Percentiles rank a stretch among this genome's conserved stretches.
Evolutionary conservation across 2,797 vertebrate genomes (phyloP).

Genomic region (Enteromius treurensis): DNA sequence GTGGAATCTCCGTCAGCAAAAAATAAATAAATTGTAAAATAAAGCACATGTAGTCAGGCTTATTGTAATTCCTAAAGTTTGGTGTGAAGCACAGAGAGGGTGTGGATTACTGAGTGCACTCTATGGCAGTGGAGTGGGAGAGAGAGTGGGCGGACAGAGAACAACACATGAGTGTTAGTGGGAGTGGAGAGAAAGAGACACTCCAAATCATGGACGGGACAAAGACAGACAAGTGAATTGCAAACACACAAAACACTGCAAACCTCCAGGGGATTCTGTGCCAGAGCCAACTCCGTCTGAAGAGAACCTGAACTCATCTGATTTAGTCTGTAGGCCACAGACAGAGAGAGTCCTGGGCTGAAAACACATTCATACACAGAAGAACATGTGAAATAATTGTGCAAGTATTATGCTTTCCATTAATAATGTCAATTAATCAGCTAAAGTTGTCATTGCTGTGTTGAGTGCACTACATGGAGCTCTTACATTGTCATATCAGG

Average conservation of each 20-base stretch:
- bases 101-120: slow-evolving; percentile 26
- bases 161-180: slow-evolving; percentile 37
- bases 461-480: not conserved
- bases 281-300: slow-evolving; percentile 84
- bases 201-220: slow-evolving; percentile 12
- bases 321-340: slow-evolving; percentile 75
- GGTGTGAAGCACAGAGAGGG: slow-evolving; percentile 11
- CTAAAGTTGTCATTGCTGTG: not conserved
- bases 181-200: slow-evolving; percentile 34
- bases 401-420: not conserved
- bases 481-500: slow-evolving; percentile 85
- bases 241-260: slow-evolving; percentile 29
- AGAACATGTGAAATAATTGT: not conserved
- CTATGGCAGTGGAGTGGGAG: slow-evolving; percentile 10
- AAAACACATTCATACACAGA: slow-evolving; percentile 31
- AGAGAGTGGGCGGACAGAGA: slow-evolving; percentile 15
- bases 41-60: not conserved
- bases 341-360: slow-evolving; percentile 72
- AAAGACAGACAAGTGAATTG: slow-evolving; percentile 6
- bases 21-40: not conserved
- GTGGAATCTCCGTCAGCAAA: not conserved
- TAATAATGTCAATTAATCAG: not conserved
- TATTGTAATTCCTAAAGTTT: not conserved
- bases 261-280: slow-evolving; percentile 81
- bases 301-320: slow-evolving; percentile 79